Conservation (phyloP, 2,113 vertebrate species). For the Rhadina sibilatrix region DNA sequence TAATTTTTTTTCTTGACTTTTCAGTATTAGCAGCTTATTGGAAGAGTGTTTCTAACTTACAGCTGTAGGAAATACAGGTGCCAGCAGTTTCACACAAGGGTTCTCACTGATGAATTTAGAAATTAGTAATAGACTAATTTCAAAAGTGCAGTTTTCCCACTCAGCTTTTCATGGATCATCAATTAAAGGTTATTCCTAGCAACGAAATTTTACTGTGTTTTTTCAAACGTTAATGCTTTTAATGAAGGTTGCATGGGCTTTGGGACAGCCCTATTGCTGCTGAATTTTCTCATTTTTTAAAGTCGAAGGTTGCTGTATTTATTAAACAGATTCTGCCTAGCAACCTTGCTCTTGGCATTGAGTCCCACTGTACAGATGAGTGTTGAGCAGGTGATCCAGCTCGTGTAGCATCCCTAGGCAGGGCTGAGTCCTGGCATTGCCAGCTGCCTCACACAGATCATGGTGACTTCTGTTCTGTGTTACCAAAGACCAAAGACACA, state of each 20-base stretch:
- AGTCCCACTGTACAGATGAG: not conserved
- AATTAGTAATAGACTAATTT: not conserved
- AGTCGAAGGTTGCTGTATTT: not conserved
- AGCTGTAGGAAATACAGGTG: not conserved
- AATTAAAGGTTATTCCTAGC: not conserved
- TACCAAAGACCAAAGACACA: not conserved
- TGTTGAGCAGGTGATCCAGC: not conserved
- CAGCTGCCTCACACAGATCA: accelerated
- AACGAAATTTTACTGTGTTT: not conserved
- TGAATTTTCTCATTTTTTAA: not conserved
- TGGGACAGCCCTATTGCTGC: not conserved
- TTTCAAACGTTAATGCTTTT: not conserved
- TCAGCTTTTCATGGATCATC: not conserved
- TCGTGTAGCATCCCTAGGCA: accelerated
- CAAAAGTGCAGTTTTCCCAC: not conserved
- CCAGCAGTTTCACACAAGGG: not conserved
- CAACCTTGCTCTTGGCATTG: not conserved
- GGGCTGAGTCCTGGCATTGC: not conserved
- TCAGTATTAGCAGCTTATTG: not conserved
- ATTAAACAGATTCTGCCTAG: not conserved
- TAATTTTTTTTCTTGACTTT: not conserved
- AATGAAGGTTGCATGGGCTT: not conserved
- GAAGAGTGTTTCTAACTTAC: not conserved
- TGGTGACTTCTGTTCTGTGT: not conserved
- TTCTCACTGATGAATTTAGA: not conserved